A percentile compares a stretch with the other conserved stretches of the same genome.
These are phyloP conservation scores for Sarcophaga rosellei DNA, from an alignment of 2,888 invertebrate genomes.

Conservation along the genomic window DNA sequence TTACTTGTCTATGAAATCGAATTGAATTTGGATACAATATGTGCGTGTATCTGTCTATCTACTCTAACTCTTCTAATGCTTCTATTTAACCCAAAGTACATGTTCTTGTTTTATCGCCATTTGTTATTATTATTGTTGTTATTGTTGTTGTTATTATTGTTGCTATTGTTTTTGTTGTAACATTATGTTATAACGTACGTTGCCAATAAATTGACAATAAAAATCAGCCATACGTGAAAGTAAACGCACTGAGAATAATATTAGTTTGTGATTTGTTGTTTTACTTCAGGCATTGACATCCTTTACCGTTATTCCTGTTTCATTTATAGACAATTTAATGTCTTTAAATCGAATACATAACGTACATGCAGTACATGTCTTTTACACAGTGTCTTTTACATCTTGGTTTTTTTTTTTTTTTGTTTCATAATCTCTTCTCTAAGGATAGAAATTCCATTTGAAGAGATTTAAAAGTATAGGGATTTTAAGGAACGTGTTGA, in stretches of 20 bases:
- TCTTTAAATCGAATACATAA: not conserved
- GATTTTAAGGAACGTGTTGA: not conserved
- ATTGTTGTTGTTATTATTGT: not conserved
- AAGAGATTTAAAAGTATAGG: not conserved
- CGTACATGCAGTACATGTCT: conserved; percentile 1
- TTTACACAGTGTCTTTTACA: not conserved
- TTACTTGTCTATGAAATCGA: too few species aligned
- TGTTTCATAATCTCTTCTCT: not conserved
- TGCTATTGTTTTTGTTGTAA: not conserved
- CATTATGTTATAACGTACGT: conserved; percentile 48
- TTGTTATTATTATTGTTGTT: conserved; percentile 11
- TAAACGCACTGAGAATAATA: conserved; percentile 77
- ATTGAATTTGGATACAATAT: too few species aligned
- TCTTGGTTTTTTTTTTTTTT: not conserved
- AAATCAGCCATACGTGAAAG: conserved; percentile 78
- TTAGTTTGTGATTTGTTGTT: conserved; percentile 77
- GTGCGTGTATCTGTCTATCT: too few species aligned
- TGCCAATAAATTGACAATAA: conserved; percentile 77
- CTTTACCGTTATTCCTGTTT: conserved; percentile 29
- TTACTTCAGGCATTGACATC: not conserved
- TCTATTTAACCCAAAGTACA: not conserved
- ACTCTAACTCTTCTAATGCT: too few species aligned
- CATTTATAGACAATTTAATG: conserved; percentile 24
- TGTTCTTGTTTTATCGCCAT: not conserved
- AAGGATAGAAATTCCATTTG: not conserved